Conservation (phyloP, 2,888 invertebrate species). For the Cosmia trapezina region DNA sequence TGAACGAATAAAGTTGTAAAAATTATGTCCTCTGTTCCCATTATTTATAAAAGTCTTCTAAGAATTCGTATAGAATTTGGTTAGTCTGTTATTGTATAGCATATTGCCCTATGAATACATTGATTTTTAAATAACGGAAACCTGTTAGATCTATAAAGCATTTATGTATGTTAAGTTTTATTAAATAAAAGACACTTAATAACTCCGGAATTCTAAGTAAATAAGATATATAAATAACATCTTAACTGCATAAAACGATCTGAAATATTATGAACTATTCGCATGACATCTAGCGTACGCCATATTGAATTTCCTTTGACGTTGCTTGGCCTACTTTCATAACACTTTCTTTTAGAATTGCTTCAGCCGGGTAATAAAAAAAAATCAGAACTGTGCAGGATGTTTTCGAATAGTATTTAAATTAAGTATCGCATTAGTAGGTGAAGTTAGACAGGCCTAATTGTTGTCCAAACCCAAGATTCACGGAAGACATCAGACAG, state of each 20-base stretch:
- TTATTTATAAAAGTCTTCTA: background rate
- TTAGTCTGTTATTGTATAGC: background rate
- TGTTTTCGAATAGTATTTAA: background rate
- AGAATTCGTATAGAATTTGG: too few species aligned
- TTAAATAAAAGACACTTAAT: background rate
- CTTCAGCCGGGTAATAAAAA: background rate
- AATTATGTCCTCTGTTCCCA: background rate
- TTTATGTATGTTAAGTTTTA: background rate
- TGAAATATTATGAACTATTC: slow-evolving; percentile 11
- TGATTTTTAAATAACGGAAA: background rate
- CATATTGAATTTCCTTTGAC: slow-evolving; percentile 36
- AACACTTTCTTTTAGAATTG: slow-evolving; percentile 8
- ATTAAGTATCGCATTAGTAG: too few species aligned
- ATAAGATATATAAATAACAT: background rate
- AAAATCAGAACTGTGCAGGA: background rate
- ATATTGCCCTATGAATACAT: background rate
- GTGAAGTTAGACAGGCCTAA: background rate
- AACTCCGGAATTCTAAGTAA: background rate
- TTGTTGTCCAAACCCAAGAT: background rate
- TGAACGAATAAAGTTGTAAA: slow-evolving; percentile 4
- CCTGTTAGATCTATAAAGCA: background rate
- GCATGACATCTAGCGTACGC: slow-evolving; percentile 2
- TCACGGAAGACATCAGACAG: background rate
- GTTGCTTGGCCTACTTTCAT: slow-evolving; percentile 18
- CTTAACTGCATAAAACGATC: background rate